A percentile compares a stretch with the other conserved stretches of the same genome.
Evolutionary conservation across 2,888 invertebrate species (phyloP).

Genomic region (Plagiodera versicolora): DNA sequence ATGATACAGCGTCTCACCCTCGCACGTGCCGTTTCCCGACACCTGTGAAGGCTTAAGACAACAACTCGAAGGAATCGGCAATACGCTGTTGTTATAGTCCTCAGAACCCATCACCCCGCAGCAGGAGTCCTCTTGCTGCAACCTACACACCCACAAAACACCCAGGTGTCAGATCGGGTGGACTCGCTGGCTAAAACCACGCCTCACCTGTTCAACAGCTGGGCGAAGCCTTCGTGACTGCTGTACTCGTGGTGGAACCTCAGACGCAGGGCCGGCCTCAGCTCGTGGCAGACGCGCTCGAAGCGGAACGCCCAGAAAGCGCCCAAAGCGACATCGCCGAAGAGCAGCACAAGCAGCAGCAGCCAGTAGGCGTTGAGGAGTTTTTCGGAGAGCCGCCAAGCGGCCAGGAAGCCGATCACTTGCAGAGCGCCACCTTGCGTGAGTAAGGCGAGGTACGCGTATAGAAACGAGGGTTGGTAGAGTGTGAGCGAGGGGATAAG

Average conservation of each 20-base stretch:
- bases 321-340: conserved; percentile 82
- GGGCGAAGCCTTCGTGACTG: conserved; percentile 70
- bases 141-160: conserved; percentile 41
- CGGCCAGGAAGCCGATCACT: conserved; percentile 79
- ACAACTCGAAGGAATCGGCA: conserved; percentile 44
- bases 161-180: too few relatives aligned
- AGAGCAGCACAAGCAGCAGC: conserved; percentile 73
- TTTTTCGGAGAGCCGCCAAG: conserved; percentile 76
- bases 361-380: conserved; percentile 85
- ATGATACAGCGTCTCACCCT: conserved; percentile 43
- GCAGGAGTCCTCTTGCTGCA: conserved; percentile 75
- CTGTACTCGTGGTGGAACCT: conserved; percentile 71
- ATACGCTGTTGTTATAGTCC: conserved; percentile 54
- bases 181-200: too few relatives aligned
- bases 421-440: conserved; percentile 70
- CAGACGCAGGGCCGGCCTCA: conserved; percentile 64
- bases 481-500: conserved; percentile 74
- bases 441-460: conserved; percentile 80
- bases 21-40: conserved; percentile 34
- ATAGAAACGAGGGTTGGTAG: conserved; percentile 76
- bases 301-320: conserved; percentile 77
- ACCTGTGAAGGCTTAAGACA: conserved; percentile 43
- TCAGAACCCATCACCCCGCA: conserved; percentile 67
- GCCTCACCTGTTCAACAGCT: conserved; percentile 66
- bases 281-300: conserved; percentile 65